phyloP scores from a whole-genome alignment of 2,888 invertebrate genomes.

The Hirtodrosophila confusa region DNA sequence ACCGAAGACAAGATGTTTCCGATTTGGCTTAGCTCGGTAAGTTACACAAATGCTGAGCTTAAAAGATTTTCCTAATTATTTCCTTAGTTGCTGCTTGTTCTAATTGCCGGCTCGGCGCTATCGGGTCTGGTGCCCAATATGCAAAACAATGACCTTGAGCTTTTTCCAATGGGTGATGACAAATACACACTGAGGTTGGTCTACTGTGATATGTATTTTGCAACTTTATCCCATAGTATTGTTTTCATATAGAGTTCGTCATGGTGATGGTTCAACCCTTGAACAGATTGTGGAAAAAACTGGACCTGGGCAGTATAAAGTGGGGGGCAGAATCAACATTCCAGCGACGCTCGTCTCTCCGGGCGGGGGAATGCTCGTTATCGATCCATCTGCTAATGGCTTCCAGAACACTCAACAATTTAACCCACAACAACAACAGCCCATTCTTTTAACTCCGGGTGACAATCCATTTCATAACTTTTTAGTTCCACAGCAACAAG shows the following conservation, averaged over 20 bases:
- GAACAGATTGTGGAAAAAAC: conserved; percentile 9
- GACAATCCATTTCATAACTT: no score
- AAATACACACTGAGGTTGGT: conserved; percentile 11
- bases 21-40: conserved; percentile 16
- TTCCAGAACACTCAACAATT: neutral
- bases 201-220: neutral
- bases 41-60: neutral
- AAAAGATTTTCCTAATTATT: no score
- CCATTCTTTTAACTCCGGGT: no score
- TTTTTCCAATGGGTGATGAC: neutral
- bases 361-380: neutral
- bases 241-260: conserved; percentile 1
- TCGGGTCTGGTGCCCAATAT: neutral
- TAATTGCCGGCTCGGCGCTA: conserved; percentile 2
- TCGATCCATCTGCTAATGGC: neutral
- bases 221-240: neutral
- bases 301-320: neutral
- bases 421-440: no score
- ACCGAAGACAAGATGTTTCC: conserved; percentile 9
- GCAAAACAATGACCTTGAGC: neutral
- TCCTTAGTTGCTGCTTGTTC: conserved; percentile 7
- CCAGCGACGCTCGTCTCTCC: neutral
- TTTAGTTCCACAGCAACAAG: no score
- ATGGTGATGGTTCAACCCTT: conserved; percentile 16
- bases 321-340: conserved; percentile 1